Percentiles rank a stretch among this genome's conserved stretches.
Conservation (phyloP, 2,797 vertebrate genomes). For the Phylloscopus collybita region DNA sequence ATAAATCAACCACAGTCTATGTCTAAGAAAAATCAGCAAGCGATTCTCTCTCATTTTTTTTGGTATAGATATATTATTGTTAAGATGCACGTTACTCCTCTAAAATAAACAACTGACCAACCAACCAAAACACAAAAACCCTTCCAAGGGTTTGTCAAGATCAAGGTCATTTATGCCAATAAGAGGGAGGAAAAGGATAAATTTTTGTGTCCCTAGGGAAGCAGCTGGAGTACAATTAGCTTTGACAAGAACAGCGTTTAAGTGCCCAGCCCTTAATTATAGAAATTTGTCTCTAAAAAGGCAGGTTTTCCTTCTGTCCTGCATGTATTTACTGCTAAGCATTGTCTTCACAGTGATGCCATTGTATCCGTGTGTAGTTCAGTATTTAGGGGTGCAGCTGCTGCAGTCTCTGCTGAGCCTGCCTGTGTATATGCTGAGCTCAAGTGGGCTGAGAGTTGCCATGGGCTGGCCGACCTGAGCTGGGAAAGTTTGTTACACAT, state of each 20-base stretch:
- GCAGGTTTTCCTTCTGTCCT: not conserved
- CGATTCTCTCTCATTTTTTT: not conserved
- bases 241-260: not conserved
- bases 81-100: not conserved
- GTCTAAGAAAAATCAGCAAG: not conserved
- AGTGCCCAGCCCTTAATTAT: not conserved
- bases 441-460: not conserved
- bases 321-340: not conserved
- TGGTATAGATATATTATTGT: not conserved
- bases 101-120: not conserved
- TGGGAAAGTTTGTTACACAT: not conserved
- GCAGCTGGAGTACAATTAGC: not conserved
- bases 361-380: rapidly evolving
- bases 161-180: not conserved
- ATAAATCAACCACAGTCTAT: not conserved
- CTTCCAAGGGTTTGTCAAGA: not conserved
- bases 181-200: not conserved
- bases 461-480: rapidly evolving
- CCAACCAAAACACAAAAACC: not conserved
- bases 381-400: not conserved
- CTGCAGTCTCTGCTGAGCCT: not conserved
- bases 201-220: not conserved
- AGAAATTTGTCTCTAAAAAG: not conserved
- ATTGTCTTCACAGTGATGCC: not conserved
- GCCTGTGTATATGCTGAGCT: not conserved